A percentile compares a stretch with the other conserved stretches of the same genome.
Conservation (phyloP, 2,888 invertebrate species). For the Branchipolynoe longqiensis region DNA sequence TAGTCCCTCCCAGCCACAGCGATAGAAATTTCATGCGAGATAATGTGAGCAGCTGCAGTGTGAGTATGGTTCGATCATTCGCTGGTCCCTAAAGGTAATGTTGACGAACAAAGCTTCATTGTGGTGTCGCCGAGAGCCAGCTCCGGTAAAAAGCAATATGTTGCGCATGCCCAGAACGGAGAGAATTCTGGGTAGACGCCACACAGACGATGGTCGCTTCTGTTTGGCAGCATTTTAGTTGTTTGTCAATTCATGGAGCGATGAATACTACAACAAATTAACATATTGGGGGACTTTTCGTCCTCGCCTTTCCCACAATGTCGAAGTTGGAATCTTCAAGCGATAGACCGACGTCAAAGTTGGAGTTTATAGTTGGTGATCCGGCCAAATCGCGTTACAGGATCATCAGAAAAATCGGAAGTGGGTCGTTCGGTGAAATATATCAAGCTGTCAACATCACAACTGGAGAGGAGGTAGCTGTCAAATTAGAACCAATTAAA, state of each 20-base stretch:
- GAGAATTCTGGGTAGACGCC: constrained; percentile 52
- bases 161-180: constrained; percentile 10
- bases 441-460: constrained; percentile 79
- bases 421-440: constrained; percentile 81
- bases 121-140: not conserved
- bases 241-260: no score
- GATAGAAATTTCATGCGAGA: no score
- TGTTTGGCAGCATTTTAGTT: not conserved
- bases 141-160: not conserved
- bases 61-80: not conserved
- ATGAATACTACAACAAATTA: constrained; percentile 16
- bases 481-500: constrained; percentile 82
- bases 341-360: constrained; percentile 59
- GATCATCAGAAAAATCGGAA: constrained; percentile 80
- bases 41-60: no score
- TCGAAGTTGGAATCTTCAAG: constrained; percentile 4
- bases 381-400: constrained; percentile 71
- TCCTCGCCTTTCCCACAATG: no score
- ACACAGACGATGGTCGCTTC: constrained; percentile 38
- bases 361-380: constrained; percentile 67
- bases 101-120: not conserved
- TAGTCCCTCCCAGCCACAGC: no score
- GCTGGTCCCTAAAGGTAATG: not conserved
- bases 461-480: constrained; percentile 82
- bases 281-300: no score